phyloP scores from a whole-genome alignment of 1,140 invertebrate species.

The Drosophila simulans region DNA sequence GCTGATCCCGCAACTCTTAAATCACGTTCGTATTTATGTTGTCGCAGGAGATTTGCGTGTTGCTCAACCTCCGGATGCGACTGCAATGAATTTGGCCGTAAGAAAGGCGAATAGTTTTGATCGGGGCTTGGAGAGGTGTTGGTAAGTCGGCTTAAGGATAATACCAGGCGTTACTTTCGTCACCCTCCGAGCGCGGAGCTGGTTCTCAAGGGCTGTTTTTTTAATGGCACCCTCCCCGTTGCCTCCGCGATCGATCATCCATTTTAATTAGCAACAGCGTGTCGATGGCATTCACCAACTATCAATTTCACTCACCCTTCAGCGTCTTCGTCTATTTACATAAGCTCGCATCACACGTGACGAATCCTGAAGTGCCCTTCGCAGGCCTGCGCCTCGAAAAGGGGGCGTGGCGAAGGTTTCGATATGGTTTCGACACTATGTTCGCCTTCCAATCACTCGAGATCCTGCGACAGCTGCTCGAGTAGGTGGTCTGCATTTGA shows the following conservation, averaged over 20 bases:
- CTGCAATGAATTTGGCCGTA: slow-evolving; percentile 33
- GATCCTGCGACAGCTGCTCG: slow-evolving; percentile 60
- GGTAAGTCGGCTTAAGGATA: slow-evolving; percentile 68
- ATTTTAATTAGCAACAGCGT: slow-evolving; percentile 83
- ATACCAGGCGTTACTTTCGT: slow-evolving; percentile 47
- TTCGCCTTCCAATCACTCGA: slow-evolving; percentile 21
- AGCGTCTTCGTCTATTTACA: slow-evolving; percentile 61
- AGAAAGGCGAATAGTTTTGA: slow-evolving; percentile 14
- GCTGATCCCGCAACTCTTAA: slow-evolving; percentile 79
- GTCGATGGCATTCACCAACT: slow-evolving; percentile 81
- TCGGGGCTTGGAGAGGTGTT: slow-evolving; percentile 53
- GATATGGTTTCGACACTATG: slow-evolving; percentile 61
- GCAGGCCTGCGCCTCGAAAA: slow-evolving; percentile 21
- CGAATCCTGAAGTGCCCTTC: slow-evolving; percentile 74
- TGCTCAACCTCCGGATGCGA: not conserved
- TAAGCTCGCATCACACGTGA: slow-evolving; percentile 70
- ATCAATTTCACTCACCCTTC: slow-evolving; percentile 72
- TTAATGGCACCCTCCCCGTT: slow-evolving; percentile 27
- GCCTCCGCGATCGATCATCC: slow-evolving; percentile 72
- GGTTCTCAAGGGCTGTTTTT: slow-evolving; percentile 77
- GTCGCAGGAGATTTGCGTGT: slow-evolving; percentile 82
- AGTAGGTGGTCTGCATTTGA: slow-evolving; percentile 65
- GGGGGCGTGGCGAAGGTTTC: slow-evolving; percentile 60
- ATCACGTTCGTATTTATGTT: slow-evolving; percentile 84
- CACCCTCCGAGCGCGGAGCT: slow-evolving; percentile 14